Conservation (phyloP, 2,888 invertebrate species). For the Antheraea assamensis region DNA sequence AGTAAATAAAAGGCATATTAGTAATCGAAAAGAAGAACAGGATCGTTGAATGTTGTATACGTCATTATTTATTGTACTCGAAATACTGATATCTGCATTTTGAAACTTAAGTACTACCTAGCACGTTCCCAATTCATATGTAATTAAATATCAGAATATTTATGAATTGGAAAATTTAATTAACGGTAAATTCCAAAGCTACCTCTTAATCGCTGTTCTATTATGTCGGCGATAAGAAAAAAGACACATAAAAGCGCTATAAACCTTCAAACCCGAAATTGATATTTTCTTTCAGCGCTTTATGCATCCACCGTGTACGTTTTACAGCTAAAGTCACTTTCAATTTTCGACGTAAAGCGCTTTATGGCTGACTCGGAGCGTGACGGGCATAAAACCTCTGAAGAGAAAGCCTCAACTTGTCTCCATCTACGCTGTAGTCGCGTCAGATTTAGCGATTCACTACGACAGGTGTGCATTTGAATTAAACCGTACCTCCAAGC, state of each 20-base stretch:
- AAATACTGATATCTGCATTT: background rate
- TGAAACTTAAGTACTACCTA: background rate
- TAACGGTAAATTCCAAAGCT: background rate
- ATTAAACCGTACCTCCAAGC: slow-evolving; percentile 34
- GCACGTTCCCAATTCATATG: no score
- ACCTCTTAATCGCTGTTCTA: slow-evolving; percentile 2
- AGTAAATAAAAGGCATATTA: background rate
- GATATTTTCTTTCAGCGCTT: slow-evolving; percentile 62
- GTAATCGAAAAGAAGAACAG: background rate
- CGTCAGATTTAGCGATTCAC: slow-evolving; percentile 49
- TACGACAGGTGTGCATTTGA: slow-evolving; percentile 34
- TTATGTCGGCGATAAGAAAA: slow-evolving; percentile 21
- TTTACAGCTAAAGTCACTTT: slow-evolving; percentile 78
- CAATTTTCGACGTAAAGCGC: slow-evolving; percentile 76
- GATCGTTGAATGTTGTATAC: background rate
- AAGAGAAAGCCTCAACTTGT: slow-evolving; percentile 59
- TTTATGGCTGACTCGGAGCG: slow-evolving; percentile 68
- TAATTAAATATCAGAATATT: background rate
- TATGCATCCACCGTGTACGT: slow-evolving; percentile 58
- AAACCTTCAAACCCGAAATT: slow-evolving; percentile 56
- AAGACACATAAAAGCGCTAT: slow-evolving; percentile 46
- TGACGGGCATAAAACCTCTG: slow-evolving; percentile 68
- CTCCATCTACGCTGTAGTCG: slow-evolving; percentile 54
- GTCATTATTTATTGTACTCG: no score
- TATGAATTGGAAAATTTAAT: background rate